phyloP scores from a whole-genome alignment of 1,140 invertebrate species.

The Rhopalosiphum padi region DNA sequence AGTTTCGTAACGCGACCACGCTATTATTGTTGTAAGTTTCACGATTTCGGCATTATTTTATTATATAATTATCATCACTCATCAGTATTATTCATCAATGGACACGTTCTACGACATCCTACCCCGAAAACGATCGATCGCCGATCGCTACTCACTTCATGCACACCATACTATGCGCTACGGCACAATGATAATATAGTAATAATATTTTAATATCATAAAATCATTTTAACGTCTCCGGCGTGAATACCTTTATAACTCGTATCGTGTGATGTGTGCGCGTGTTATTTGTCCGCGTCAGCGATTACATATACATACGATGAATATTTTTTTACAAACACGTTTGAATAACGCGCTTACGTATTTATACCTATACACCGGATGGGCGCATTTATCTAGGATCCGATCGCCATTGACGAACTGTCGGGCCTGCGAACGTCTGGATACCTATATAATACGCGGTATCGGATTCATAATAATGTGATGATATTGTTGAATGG shows the following conservation, averaged over 20 bases:
- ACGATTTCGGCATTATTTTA: background rate
- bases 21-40: background rate
- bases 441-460: background rate
- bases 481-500: background rate
- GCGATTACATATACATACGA: background rate
- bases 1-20: background rate
- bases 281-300: background rate
- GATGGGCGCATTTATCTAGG: background rate
- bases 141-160: background rate
- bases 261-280: no score
- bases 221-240: background rate
- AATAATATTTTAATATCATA: background rate
- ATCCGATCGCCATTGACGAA: background rate
- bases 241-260: background rate
- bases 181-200: background rate
- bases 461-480: background rate
- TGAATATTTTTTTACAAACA: background rate
- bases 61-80: background rate
- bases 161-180: background rate
- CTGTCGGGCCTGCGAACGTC: background rate
- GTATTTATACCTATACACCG: no score
- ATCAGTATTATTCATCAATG: slow-evolving; percentile 5
- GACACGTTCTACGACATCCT: background rate
- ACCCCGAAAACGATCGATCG: background rate
- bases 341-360: background rate